Evolutionary conservation across 2,797 vertebrate species (phyloP).

Genomic region (Erithacus rubecula): DNA sequence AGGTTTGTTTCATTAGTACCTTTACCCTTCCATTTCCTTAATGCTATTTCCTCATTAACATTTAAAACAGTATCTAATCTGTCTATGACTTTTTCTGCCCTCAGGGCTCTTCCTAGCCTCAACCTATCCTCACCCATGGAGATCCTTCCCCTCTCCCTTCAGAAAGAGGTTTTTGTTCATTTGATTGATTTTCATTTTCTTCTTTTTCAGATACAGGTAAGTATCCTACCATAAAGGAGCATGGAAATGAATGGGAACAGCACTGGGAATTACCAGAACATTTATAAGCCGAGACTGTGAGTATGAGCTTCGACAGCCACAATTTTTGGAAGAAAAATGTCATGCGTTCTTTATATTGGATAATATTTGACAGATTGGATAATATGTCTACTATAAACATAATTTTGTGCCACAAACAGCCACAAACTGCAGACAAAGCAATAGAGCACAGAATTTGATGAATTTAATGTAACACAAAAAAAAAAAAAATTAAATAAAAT

Average conservation of each 20-base stretch:
- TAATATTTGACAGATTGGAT: conserved; percentile 42
- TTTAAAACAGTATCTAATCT: neutral
- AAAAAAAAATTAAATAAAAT: neutral
- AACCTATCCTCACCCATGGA: neutral
- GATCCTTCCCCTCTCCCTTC: neutral
- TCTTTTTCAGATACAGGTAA: neutral
- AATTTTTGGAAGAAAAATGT: conserved; percentile 1
- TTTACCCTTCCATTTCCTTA: conserved; percentile 11
- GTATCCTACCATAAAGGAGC: neutral
- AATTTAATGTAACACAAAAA: neutral
- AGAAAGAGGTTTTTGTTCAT: neutral
- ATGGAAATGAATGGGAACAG: neutral
- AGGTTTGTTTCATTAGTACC: conserved; percentile 15
- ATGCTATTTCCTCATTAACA: conserved; percentile 35
- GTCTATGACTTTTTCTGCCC: neutral
- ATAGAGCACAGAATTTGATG: neutral
- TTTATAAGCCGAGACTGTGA: neutral
- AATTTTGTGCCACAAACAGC: conserved; percentile 14
- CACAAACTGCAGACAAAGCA: conserved; percentile 28
- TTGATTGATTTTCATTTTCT: neutral
- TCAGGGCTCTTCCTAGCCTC: neutral
- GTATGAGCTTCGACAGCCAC: neutral
- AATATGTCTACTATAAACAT: conserved; percentile 24
- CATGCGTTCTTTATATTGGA: conserved; percentile 33
- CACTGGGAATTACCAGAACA: neutral